Base-by-base conservation (phyloP, 2,888 invertebrate species). In the Athrips mouffetella region DNA sequence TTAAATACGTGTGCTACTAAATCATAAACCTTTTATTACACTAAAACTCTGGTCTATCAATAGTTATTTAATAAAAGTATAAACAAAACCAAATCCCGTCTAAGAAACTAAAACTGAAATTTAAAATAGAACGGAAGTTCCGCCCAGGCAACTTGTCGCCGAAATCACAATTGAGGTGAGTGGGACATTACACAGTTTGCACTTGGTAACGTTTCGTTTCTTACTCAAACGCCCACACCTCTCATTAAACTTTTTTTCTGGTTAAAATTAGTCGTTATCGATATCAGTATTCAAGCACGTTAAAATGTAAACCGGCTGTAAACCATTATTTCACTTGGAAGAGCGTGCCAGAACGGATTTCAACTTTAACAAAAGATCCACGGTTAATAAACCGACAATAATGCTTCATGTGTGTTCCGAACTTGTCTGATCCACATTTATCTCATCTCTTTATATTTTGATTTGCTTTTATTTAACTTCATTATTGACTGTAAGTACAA, bases 131-230 rank as follows among this genome's bases (percentile, higher is more conserved):
- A 33, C 31, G 45, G 45, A 45, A 45, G 45, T 45, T 33, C 21
- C 23, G 23, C 33, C 45, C 20, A 23, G 20, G 30, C 45, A 31
- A 55, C 53, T 53, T 47, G 50, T 53, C 55, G 58, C 54, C 61
- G 61, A 62, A 61, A 61, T 55, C 56, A 59, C 54, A 57, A 66
- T 67, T 54, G 62, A 70, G 76, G 76, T 76, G 68, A 76, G 78
- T 73, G 62, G 69, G 63, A 68, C 63, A 68, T 67, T 67, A 65
- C 67, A 57, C 48, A 70, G 60, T 67, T 67, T 60, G 57, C 53
- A 61, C 62, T 64, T 58, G 60, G 61, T 62, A 60, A 61, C 58
- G 54, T 61, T 49, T 56, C 55, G 16, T 54, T 39, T 45, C 16
- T 39, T 45, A 52, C 47, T 54, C 47, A 47, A 47, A 54, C 57